phyloP scores from a whole-genome alignment of 2,888 invertebrate species.

The Ditylenchus weischeri region DNA sequence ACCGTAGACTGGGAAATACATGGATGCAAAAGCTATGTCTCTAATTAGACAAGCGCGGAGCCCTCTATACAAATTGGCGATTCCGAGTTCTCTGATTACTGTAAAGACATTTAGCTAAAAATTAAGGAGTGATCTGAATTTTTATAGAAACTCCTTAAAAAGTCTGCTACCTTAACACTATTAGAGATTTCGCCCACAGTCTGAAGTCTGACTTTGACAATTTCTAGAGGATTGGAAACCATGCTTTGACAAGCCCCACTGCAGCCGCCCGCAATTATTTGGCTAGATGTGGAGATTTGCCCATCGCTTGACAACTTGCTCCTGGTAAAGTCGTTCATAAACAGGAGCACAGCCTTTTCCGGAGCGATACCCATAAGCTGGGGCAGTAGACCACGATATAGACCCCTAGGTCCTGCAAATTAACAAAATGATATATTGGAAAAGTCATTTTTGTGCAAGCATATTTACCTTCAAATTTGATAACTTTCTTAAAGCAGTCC shows the following conservation, averaged over 20 bases:
- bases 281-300: background rate
- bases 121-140: background rate
- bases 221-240: background rate
- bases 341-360: background rate
- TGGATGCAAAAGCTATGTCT: background rate
- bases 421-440: too few species aligned
- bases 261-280: background rate
- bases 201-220: constrained; percentile 10
- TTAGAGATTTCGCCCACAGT: constrained; percentile 1
- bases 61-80: background rate
- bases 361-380: background rate
- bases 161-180: background rate
- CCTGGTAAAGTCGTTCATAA: background rate
- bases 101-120: background rate
- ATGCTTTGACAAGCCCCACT: background rate
- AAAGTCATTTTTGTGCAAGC: background rate
- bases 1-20: constrained; percentile 3
- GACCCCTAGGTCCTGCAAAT: background rate
- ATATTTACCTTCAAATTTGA: constrained; percentile 4
- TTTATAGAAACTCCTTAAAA: too few species aligned
- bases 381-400: constrained; percentile 5
- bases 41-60: background rate
- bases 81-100: background rate
- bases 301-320: constrained; percentile 2
- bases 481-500: constrained; percentile 3